Percentiles rank a stretch among this genome's conserved stretches.
Conservation (phyloP, 2,888 invertebrate species). For the Lamproptera curius region DNA sequence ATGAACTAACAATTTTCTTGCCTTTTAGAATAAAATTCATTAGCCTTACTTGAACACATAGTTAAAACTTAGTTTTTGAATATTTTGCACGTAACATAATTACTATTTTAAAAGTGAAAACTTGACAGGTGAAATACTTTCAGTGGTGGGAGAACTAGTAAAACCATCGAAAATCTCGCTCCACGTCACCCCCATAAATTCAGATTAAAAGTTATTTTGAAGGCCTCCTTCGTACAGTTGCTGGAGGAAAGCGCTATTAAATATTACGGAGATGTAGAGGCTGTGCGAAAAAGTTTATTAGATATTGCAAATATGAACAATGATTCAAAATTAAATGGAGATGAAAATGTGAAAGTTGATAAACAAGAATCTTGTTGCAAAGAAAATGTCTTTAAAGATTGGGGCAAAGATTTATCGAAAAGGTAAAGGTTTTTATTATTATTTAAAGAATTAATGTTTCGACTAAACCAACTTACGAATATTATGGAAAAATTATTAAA, state of each 20-base stretch:
- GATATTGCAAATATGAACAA: conserved; percentile 9
- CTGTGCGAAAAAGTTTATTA: conserved; percentile 29
- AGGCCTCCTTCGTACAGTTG: conserved; percentile 38
- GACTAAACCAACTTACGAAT: no score
- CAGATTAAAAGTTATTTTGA: conserved; percentile 53
- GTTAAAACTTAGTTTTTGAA: no score
- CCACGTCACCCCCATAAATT: conserved; percentile 72
- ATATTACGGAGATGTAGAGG: conserved; percentile 40
- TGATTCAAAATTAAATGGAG: conserved; percentile 11
- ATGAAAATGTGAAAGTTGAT: not conserved
- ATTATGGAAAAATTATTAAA: no score
- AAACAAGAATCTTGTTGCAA: not conserved
- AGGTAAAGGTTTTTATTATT: not conserved
- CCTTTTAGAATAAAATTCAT: no score
- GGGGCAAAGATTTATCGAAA: not conserved
- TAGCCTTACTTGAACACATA: no score
- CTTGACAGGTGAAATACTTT: no score
- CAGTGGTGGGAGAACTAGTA: conserved; percentile 66
- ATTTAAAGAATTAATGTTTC: not conserved
- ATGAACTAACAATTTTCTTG: no score
- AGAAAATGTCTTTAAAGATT: not conserved
- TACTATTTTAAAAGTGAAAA: no score
- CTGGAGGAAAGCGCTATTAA: conserved; percentile 40
- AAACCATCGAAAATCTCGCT: conserved; percentile 59
- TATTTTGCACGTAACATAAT: no score